Evolutionary conservation across 2,113 vertebrate genomes (phyloP), one percentile per base, ranked within the genome.

Genomic region (Numenius arquata): DNA sequence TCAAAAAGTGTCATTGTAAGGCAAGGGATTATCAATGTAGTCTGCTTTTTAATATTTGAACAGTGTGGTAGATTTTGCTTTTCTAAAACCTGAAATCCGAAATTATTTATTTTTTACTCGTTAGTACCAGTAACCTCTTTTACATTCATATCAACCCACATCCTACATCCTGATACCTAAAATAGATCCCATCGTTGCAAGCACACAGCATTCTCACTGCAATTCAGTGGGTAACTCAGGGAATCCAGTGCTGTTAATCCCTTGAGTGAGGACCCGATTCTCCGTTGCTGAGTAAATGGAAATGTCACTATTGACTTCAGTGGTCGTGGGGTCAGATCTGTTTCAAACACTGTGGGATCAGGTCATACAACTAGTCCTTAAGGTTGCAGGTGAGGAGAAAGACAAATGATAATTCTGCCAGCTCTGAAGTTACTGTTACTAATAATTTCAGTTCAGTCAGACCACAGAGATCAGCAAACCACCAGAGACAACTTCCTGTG

Each of bases 401-500:
- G 59, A 61, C 11, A 27, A 0, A 0, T 11, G 80, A 41, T 16
- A 40, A 40, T 58, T 1, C 52, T 41, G 40, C 47, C 71, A 89
- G 77, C 21, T 15, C 4, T 43, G 45, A 58, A 30, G 25, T 14
- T 82, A 38, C 91, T 77, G 67, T 70, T 82, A 14, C 13, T 76
- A 47, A 36, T 48, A 59, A 19, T 62, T 95, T 78, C 40, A 84
- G 56, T 90, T 96, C 87, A 78, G 56, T 78, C 82, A 88, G 63
- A 62, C 53, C 95, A 88, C 91, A 88, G 97, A 77, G 89, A 63
- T 77, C 77, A 95, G 84, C 81, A 95, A 97, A 95, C 48, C 89
- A 52, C 79, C 53, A 82, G 85, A 85, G 94, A 68, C 83, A 83
- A 29, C 71, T 91, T 95, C 90, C 95, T 93, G 95, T 78, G 92